These are phyloP conservation scores for Stomatorhinus ivindoensis DNA, from an alignment of 2,113 vertebrate genomes.

Conservation along the genomic window DNA sequence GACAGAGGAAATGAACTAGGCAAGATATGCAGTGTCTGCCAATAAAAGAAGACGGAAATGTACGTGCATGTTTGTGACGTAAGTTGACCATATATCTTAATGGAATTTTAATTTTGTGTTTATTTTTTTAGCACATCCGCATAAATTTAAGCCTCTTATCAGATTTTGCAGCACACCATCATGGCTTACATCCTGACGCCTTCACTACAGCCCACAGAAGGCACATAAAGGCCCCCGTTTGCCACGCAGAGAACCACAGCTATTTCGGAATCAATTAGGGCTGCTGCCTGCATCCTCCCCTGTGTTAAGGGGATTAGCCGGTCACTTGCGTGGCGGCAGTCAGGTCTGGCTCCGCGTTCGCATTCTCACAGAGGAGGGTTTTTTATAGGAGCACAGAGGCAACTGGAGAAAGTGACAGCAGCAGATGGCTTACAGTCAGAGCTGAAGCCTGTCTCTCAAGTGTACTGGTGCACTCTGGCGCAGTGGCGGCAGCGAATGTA, in stretches of 20 bases:
- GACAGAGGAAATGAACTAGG: slow-evolving; percentile 70
- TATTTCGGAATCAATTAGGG: slow-evolving; percentile 90
- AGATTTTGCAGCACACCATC: slow-evolving; percentile 69
- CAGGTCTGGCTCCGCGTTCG: slow-evolving; percentile 60
- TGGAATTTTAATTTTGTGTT: slow-evolving; percentile 8
- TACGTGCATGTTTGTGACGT: slow-evolving; percentile 53
- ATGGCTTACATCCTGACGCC: slow-evolving; percentile 63
- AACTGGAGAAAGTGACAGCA: slow-evolving; percentile 56
- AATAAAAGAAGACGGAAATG: slow-evolving; percentile 44
- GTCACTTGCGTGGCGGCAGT: slow-evolving; percentile 68
- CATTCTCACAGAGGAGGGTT: slow-evolving; percentile 55
- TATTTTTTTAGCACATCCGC: slow-evolving; percentile 34
- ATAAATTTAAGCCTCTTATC: slow-evolving; percentile 74
- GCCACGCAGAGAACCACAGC: slow-evolving; percentile 55
- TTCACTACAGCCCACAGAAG: slow-evolving; percentile 63
- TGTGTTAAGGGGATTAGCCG: slow-evolving; percentile 75
- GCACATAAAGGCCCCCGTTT: slow-evolving; percentile 77
- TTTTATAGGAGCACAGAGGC: slow-evolving; percentile 56
- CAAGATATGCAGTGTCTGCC: slow-evolving; percentile 61
- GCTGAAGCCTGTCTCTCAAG: slow-evolving; percentile 31
- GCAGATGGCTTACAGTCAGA: slow-evolving; percentile 77
- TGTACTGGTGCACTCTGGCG: neutral
- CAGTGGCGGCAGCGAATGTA: neutral
- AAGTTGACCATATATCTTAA: neutral
- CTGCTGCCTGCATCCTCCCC: slow-evolving; percentile 67